Evolutionary conservation across 1,140 invertebrate species (phyloP), one percentile per base, ranked within the genome.

Genomic region (Samia ricini): DNA sequence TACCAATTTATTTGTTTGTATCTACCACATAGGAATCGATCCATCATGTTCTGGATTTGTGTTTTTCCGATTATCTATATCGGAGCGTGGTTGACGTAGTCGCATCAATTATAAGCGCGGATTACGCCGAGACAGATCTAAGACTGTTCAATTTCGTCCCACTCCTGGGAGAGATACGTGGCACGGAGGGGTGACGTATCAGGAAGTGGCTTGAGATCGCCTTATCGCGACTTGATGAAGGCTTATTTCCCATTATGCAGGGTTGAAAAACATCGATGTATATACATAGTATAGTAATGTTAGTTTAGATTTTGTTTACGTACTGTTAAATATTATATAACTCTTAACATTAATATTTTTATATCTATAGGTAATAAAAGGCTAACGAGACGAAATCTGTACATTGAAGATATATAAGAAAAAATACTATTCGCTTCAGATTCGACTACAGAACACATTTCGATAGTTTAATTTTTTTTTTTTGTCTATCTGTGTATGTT

Each of bases 61-160:
- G 84, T 89, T 88, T 89, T 89, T 89, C 81, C 84, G 85, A 87
- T 89, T 89, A 85, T 77, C 56, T 81, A 76, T 79, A 84, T 79
- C 76, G 58, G 68, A 76, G 75, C 68, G 75, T 78, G 71, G 76
- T 83, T 89, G 85, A 89, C 83, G 83, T 88, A 81, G 81, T 84
- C 78, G 77, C 88, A 90, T 90, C 88, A 90, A 90, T 90, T 88
- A 90, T 88, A 88, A 86, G 81, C 83, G 70, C 69, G 88, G 88
- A 83, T 90, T 90, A 90, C 78, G 56, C 62, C 60, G 69, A 81
- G 88, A 90, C 88, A 88, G 84, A 77, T 85, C 76, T 77, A 76
- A 89, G 87, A 81, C 81, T 82, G 83, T 87, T 85, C 84, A 86
- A 89, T 89, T 89, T 83, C 79, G 72, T 66, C 66, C 63, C 64